These are phyloP conservation scores for Rosalia funebris DNA, from an alignment of 2,888 invertebrate genomes.

Conservation along the genomic window DNA sequence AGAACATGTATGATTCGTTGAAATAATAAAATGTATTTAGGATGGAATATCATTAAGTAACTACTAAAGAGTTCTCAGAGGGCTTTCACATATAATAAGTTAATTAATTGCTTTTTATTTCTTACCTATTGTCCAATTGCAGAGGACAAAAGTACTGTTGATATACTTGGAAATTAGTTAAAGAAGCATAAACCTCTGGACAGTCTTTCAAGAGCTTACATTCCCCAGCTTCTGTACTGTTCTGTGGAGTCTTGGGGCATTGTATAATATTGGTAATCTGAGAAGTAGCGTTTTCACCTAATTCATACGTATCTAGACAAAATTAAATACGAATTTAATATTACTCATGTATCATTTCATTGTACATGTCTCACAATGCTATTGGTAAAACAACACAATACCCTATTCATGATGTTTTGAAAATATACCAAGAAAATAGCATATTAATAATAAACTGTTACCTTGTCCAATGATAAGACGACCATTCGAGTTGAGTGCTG, in stretches of 20 bases:
- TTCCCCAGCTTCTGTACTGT: constrained; percentile 15
- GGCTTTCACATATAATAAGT: too few species aligned
- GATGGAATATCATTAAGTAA: too few species aligned
- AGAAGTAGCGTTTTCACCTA: constrained; percentile 15
- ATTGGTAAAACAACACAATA: background rate
- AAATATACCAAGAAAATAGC: background rate
- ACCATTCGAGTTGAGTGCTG: constrained; percentile 25
- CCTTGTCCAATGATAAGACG: constrained; percentile 21
- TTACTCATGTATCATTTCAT: too few species aligned
- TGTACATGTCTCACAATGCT: background rate
- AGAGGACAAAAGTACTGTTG: constrained; percentile 31
- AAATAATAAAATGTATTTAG: too few species aligned
- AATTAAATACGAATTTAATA: too few species aligned
- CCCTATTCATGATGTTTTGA: background rate
- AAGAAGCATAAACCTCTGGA: constrained; percentile 17
- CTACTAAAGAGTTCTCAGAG: too few species aligned
- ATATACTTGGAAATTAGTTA: constrained; percentile 32
- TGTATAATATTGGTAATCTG: background rate
- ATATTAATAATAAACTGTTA: constrained; percentile 10
- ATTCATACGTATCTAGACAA: constrained; percentile 18
- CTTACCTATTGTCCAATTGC: constrained; percentile 26
- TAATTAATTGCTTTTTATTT: background rate
- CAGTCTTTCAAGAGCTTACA: constrained; percentile 27
- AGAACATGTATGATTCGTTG: too few species aligned
- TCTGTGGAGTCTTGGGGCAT: constrained; percentile 26